These are phyloP conservation scores for Gambusia holbrooki DNA, from an alignment of 2,113 vertebrate species.

Conservation along the genomic window DNA sequence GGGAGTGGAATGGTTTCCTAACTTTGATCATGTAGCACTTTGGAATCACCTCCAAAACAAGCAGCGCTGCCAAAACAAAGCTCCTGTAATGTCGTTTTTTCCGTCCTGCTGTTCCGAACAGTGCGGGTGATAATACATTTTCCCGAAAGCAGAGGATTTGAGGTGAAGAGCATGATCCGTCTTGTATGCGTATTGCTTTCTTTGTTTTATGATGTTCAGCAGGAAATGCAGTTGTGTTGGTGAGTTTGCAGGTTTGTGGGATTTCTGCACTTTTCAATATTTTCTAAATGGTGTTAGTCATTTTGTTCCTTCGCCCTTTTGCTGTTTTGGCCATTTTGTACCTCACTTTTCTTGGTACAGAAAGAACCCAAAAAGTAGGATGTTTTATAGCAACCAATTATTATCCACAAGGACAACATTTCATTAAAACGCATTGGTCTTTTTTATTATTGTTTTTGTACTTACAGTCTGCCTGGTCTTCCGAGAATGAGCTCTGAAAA, in stretches of 20 bases:
- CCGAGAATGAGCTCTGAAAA: too few relatives aligned
- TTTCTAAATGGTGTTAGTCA: not conserved
- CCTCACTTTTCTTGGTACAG: too few relatives aligned
- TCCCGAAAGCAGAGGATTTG: not conserved
- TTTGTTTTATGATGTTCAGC: too few relatives aligned
- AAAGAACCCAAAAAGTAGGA: too few relatives aligned
- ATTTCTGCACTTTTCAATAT: not conserved
- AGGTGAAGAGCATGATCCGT: not conserved
- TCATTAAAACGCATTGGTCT: not conserved
- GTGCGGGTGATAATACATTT: not conserved
- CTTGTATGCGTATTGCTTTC: not conserved
- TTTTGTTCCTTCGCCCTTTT: conserved; percentile 8
- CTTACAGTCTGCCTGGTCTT: too few relatives aligned
- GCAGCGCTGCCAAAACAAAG: too few relatives aligned
- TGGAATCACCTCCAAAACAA: not conserved
- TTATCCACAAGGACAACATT: not conserved
- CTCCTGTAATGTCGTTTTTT: not conserved
- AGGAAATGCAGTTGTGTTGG: too few relatives aligned
- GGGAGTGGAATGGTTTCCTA: not conserved
- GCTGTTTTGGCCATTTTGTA: conserved; percentile 31
- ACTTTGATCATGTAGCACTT: not conserved
- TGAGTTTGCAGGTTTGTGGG: too few relatives aligned
- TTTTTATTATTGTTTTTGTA: too few relatives aligned
- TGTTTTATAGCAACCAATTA: conserved; percentile 24
- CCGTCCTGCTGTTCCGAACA: not conserved